Conservation (phyloP, 2,797 vertebrate species). For the Silurus aristotelis region DNA sequence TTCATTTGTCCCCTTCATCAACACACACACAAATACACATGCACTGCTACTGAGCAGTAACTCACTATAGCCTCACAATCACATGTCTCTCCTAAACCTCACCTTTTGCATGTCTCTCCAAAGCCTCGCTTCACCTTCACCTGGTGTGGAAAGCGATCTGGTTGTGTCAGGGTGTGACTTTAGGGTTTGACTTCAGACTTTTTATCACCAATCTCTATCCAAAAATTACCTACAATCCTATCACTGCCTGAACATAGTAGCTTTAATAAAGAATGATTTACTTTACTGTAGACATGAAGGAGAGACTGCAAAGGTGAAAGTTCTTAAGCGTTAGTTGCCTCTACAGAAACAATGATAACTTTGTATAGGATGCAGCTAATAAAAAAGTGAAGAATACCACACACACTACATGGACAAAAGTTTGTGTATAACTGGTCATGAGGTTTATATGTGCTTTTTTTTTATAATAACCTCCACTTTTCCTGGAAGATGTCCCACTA, state of each 20-base stretch:
- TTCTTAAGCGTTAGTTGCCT: not conserved
- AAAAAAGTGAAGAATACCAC: not conserved
- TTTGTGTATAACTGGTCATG: too few relatives aligned
- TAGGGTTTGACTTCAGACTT: not conserved
- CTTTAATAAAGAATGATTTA: constrained; percentile 2
- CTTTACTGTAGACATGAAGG: not conserved
- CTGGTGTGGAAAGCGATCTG: not conserved
- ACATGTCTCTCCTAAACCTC: too few relatives aligned
- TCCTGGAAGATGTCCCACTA: too few relatives aligned
- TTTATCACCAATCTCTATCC: not conserved
- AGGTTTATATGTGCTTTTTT: too few relatives aligned
- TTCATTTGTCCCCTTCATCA: not conserved
- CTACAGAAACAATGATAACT: not conserved
- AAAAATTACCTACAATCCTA: not conserved
- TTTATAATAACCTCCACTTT: too few relatives aligned
- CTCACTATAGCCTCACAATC: not conserved
- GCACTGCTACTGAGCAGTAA: not conserved
- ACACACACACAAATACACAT: not conserved
- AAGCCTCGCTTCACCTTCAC: too few relatives aligned
- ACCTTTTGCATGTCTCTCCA: too few relatives aligned
- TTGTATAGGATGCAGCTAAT: not conserved
- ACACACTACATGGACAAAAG: too few relatives aligned
- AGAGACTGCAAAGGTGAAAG: not conserved
- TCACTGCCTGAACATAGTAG: too few relatives aligned
- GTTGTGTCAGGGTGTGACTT: not conserved